A percentile compares a stretch with the other conserved stretches of the same genome.
Evolutionary conservation across 2,888 invertebrate species (phyloP).

Genomic region (Lampropteryx suffumata): DNA sequence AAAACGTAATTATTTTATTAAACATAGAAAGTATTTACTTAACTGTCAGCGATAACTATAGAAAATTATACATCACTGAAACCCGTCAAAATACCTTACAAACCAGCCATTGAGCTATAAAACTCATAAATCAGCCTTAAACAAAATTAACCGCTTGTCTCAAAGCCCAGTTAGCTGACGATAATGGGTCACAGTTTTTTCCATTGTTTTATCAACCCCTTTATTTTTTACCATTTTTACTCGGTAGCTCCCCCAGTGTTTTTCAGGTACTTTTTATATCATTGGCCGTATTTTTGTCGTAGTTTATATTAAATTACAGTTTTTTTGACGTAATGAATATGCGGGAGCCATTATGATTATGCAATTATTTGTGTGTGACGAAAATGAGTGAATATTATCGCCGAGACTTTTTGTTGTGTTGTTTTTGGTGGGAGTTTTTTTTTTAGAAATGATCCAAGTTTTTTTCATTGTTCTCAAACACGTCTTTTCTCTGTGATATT

Average conservation of each 20-base stretch:
- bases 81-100: neutral
- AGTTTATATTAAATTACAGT: conserved; percentile 82
- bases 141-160: conserved; percentile 75
- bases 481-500: too few relatives aligned
- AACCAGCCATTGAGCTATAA: conserved; percentile 25
- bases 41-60: too few relatives aligned
- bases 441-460: neutral
- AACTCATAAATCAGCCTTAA: conserved; percentile 67
- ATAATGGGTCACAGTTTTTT: conserved; percentile 63
- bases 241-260: conserved; percentile 61
- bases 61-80: conserved; percentile 3
- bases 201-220: conserved; percentile 72
- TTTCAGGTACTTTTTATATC: conserved; percentile 66
- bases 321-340: conserved; percentile 76
- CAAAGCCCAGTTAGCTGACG: conserved; percentile 66
- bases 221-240: conserved; percentile 53
- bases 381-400: conserved; percentile 71
- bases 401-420: conserved; percentile 50
- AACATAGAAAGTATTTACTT: too few relatives aligned
- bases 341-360: conserved; percentile 67
- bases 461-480: neutral
- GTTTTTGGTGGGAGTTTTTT: conserved; percentile 31
- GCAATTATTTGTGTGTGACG: conserved; percentile 57
- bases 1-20: too few relatives aligned
- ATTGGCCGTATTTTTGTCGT: conserved; percentile 77